A percentile compares a stretch with the other conserved stretches of the same genome.
phyloP scores from a whole-genome alignment of 2,888 invertebrate species.

The Drosophila formosana region DNA sequence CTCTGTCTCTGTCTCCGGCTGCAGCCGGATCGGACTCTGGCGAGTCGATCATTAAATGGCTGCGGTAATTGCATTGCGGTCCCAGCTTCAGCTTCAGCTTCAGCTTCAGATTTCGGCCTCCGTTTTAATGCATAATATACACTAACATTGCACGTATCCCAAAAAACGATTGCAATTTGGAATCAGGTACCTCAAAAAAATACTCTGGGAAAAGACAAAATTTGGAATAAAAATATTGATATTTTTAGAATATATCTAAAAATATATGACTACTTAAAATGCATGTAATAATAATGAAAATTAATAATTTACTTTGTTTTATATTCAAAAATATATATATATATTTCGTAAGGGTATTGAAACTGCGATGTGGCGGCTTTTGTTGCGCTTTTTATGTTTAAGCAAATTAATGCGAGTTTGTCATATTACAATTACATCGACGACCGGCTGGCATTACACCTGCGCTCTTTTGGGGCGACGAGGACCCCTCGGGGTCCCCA shows the following conservation, averaged over 20 bases:
- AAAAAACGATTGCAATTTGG: neutral
- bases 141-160: conserved; percentile 6
- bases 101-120: conserved; percentile 47
- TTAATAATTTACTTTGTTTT: neutral
- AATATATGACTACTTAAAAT: no score
- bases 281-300: no score
- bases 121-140: conserved; percentile 31
- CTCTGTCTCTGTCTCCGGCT: conserved; percentile 22
- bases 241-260: no score
- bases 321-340: neutral
- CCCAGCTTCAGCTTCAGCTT: conserved; percentile 27
- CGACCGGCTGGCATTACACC: conserved; percentile 72
- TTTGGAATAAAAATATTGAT: no score
- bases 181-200: neutral
- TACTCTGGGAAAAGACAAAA: no score
- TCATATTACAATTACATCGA: conserved; percentile 78
- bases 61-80: conserved; percentile 71
- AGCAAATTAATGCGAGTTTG: conserved; percentile 71
- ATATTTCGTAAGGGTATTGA: neutral
- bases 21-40: conserved; percentile 39
- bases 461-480: conserved; percentile 48
- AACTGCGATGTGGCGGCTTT: neutral
- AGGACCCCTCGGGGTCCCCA: conserved; percentile 43
- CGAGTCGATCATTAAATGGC: conserved; percentile 73
- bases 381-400: conserved; percentile 26